Evolutionary conservation across 2,797 vertebrate genomes (phyloP), one percentile per base, ranked within the genome.

Genomic region (Ambastaia sidthimunki): DNA sequence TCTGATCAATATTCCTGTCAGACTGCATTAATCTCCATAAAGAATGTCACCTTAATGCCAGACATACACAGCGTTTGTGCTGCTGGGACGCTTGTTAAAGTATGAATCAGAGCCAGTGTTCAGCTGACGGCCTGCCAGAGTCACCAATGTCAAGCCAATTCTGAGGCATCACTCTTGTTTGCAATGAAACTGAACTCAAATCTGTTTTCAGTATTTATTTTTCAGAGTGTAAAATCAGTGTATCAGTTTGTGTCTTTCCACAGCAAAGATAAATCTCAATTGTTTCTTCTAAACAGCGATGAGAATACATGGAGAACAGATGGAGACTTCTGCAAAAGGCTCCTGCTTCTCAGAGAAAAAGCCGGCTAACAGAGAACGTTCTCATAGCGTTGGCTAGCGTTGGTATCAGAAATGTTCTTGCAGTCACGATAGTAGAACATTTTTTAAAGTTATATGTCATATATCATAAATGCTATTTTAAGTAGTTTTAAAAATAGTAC

Each of bases 1-100:
- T 55, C 74, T 86, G 78, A 86, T 83, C 81, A 83, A 84, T 82
- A 83, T 84, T 78, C 68, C 66, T 84, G 82, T 78, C 83, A 78
- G 81, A 54, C 73, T 80, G 79, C 78, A 79, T 84, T 83, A 72
- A 84, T 86, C 81, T 83, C 81, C 81, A 79, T 74, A 86, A 80
- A 81, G 80, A 84, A 84, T 85, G 85, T 86, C 81, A 86, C 74
- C 60, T 63, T 70, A 71, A 79, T 82, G 82, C 84, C 80, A 80
- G 84, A 83, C 81, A 83, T 80, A 74, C 77, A 72, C 81, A 79
- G 78, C 65, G 65, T 76, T 84, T 81, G 55, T 84, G 37, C 76
- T 72, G 57, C 54, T 73, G 11, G 75, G 77, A 65, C 12, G 68
- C 77, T 66, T 83, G 71, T 78, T 83, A 77, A 81, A 73, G 71